Conservation (phyloP, 1,140 invertebrate species). For the Drosophila tristis region DNA sequence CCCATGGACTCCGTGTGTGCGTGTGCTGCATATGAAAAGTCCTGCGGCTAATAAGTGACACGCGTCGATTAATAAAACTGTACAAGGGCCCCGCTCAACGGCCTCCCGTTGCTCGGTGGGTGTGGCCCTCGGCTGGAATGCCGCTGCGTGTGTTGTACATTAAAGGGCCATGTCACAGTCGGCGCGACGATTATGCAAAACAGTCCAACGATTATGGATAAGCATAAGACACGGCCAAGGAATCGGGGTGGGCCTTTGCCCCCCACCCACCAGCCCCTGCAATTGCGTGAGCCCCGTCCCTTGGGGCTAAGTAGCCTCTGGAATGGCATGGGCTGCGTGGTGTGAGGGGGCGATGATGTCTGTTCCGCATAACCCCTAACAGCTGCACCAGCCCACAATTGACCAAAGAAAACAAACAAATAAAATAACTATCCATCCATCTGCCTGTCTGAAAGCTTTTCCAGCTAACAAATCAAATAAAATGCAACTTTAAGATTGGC, state of each 20-base stretch:
- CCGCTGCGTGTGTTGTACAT: conserved; percentile 59
- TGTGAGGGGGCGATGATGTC: too few species aligned
- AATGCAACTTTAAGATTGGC: too few species aligned
- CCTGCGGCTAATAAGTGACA: conserved; percentile 80
- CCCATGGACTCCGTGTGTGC: conserved; percentile 31
- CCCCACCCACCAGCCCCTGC: conserved; percentile 3
- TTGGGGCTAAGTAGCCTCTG: too few species aligned
- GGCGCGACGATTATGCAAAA: conserved; percentile 73
- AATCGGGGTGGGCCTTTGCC: conserved; percentile 10
- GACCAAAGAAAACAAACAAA: too few species aligned
- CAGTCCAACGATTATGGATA: conserved; percentile 57
- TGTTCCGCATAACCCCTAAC: too few species aligned
- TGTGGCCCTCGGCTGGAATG: neutral
- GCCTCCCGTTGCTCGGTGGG: neutral
- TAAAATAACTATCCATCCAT: too few species aligned
- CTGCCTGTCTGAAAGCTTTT: too few species aligned
- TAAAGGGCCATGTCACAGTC: conserved; percentile 71
- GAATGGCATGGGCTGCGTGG: too few species aligned
- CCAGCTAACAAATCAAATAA: too few species aligned
- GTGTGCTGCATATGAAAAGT: conserved; percentile 71
- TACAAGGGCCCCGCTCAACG: conserved; percentile 21
- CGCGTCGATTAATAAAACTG: conserved; percentile 77
- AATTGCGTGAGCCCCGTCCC: neutral
- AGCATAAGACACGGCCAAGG: conserved; percentile 28
- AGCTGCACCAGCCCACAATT: too few species aligned